Percentiles rank a stretch among this genome's conserved stretches.
phyloP scores from a whole-genome alignment of 2,888 invertebrate species.

The Hypena proboscidalis region DNA sequence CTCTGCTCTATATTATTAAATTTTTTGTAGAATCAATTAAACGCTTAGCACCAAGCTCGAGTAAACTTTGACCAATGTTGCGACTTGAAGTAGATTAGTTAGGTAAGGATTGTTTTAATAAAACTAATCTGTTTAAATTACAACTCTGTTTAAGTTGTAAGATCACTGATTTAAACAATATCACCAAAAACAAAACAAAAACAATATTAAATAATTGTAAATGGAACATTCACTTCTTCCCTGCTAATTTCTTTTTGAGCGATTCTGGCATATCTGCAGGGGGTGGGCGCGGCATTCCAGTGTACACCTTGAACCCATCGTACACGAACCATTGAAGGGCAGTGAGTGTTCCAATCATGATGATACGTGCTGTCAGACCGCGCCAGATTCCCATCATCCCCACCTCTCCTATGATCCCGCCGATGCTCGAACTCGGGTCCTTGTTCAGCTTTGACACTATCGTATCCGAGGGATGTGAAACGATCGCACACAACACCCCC shows the following conservation, averaged over 20 bases:
- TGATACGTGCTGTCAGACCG: conserved; percentile 93
- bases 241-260: conserved; percentile 60
- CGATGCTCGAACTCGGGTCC: conserved; percentile 85
- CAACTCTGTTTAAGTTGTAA: too few species aligned
- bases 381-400: conserved; percentile 90
- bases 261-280: conserved; percentile 91
- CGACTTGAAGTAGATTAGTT: too few species aligned
- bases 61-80: too few species aligned
- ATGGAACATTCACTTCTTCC: conserved; percentile 16
- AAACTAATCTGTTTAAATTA: too few species aligned
- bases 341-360: conserved; percentile 97
- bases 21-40: too few species aligned
- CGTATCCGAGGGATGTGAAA: conserved; percentile 96
- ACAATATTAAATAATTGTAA: too few species aligned
- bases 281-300: conserved; percentile 93
- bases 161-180: too few species aligned
- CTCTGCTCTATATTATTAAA: too few species aligned
- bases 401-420: conserved; percentile 76
- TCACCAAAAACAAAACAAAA: too few species aligned
- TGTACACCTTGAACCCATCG: conserved; percentile 94
- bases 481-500: conserved; percentile 96
- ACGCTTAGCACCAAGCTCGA: too few species aligned
- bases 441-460: conserved; percentile 96
- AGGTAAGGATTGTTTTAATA: too few species aligned
- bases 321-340: conserved; percentile 98